These are phyloP conservation scores for Heterochromis multidens DNA, from an alignment of 2,113 vertebrate genomes.

Conservation along the genomic window DNA sequence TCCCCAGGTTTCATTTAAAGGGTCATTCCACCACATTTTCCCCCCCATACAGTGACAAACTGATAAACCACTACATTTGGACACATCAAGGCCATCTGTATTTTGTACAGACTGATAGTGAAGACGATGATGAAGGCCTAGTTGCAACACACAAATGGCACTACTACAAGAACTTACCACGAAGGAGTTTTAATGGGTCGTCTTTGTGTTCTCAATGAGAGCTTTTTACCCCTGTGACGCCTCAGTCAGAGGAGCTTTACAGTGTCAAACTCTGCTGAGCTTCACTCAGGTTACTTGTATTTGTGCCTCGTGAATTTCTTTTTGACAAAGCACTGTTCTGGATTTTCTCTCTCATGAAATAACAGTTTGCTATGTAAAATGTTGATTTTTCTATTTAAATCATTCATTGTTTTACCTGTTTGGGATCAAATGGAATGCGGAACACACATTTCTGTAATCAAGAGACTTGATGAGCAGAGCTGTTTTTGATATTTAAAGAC, in stretches of 20 bases:
- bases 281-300: neutral
- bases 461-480: neutral
- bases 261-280: neutral
- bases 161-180: neutral
- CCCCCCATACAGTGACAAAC: neutral
- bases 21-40: neutral
- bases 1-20: neutral
- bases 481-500: neutral
- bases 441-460: neutral
- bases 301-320: neutral
- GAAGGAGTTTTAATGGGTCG: neutral
- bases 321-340: neutral
- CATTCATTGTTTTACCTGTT: neutral
- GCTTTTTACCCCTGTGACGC: neutral
- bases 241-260: neutral
- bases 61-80: neutral
- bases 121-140: neutral
- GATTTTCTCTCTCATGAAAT: neutral
- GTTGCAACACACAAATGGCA: neutral
- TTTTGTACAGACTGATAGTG: accelerated
- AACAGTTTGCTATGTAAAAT: neutral
- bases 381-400: neutral
- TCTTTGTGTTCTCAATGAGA: neutral
- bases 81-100: neutral
- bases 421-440: neutral